phyloP scores from a whole-genome alignment of 2,113 vertebrate species.

The Gambusia affinis region DNA sequence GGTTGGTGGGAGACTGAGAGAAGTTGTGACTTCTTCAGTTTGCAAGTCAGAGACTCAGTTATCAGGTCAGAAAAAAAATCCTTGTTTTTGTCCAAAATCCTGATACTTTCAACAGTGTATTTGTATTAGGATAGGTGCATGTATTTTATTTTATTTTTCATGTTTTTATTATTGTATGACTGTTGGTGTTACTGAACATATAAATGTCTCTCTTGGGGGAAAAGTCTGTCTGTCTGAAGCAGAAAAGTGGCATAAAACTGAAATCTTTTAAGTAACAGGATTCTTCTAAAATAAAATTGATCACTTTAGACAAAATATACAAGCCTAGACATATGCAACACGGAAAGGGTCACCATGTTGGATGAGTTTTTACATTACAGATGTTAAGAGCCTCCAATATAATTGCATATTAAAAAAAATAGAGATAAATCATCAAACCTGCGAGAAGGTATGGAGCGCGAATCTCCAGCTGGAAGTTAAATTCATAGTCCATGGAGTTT shows the following conservation, averaged over 20 bases:
- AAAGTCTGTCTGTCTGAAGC: no score
- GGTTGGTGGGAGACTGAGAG: not conserved
- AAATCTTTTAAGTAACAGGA: not conserved
- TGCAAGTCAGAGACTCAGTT: not conserved
- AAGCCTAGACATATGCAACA: not conserved
- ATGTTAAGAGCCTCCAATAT: not conserved
- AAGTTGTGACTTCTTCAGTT: not conserved
- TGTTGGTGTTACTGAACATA: no score
- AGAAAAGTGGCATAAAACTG: not conserved
- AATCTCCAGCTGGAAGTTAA: slow-evolving; percentile 95
- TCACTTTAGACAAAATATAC: no score
- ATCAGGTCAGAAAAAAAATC: not conserved
- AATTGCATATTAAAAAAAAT: not conserved
- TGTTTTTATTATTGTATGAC: no score
- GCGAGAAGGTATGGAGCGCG: slow-evolving; percentile 89
- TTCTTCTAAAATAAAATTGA: no score
- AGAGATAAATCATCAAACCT: slow-evolving; percentile 76
- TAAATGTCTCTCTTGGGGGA: no score
- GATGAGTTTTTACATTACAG: not conserved
- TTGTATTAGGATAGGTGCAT: no score
- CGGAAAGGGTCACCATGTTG: no score
- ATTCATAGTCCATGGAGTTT: slow-evolving; percentile 93
- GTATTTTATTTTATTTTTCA: no score
- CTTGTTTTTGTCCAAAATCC: not conserved
- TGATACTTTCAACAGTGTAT: not conserved